phyloP scores from a whole-genome alignment of 2,797 vertebrate genomes.

The Micrastur ruficollis region DNA sequence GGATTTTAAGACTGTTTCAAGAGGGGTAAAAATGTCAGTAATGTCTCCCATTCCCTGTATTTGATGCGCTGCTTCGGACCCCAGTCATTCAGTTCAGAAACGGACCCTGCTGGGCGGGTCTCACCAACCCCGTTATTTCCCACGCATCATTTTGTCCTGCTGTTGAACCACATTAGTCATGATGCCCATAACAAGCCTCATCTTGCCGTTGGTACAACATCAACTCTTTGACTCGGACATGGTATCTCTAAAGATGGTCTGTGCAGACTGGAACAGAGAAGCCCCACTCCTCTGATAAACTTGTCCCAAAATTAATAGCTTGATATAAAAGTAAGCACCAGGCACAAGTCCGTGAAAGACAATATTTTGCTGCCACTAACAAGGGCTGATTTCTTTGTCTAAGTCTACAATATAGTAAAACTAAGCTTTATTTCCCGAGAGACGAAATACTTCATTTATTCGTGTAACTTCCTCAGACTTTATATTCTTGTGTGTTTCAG shows the following conservation, averaged over 20 bases:
- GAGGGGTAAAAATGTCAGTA: not conserved
- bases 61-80: not conserved
- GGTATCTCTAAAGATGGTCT: not conserved
- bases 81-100: not conserved
- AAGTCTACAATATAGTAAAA: conserved; percentile 46
- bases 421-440: conserved; percentile 62
- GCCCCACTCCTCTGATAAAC: not conserved
- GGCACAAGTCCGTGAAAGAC: conserved; percentile 22
- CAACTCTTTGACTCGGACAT: not conserved
- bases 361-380: conserved; percentile 65
- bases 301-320: conserved; percentile 3
- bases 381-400: conserved; percentile 64
- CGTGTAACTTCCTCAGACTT: conserved; percentile 70
- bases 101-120: not conserved
- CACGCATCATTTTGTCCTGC: not conserved
- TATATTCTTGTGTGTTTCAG: conserved; percentile 68
- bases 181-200: not conserved
- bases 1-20: not conserved
- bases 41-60: not conserved
- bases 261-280: not conserved
- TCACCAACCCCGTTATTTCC: not conserved
- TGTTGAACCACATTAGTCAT: not conserved
- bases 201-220: not conserved
- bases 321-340: conserved; percentile 20
- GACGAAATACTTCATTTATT: conserved; percentile 70